Evolutionary conservation across 2,113 vertebrate species (phyloP), one percentile per base, ranked within the genome.

Genomic region (Raja brachyura): DNA sequence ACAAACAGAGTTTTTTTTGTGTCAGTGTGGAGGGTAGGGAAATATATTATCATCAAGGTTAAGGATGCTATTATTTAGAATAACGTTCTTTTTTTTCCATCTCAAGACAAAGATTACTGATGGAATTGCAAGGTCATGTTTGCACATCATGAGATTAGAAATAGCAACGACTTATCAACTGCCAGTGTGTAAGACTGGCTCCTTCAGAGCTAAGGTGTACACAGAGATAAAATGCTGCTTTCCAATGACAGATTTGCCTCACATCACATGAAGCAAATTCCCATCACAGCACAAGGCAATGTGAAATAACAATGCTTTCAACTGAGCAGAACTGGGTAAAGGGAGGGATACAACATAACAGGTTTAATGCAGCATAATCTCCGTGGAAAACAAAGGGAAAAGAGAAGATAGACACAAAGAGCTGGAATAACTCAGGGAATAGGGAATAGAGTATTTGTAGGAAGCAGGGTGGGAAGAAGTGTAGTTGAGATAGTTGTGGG

Each of bases 21-120:
- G 14, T n/a, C 13, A n/a, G 14, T 5, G 5, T 16, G 10, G 16
- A 16, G 83, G 6, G 59, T 28, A 54, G 83, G 39, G 83, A 18
- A 70, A 70, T n/a, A 86, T 86, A 63, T 86, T 85, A 25, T 85
- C 59, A 66, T 63, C 83, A 88, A 88, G 13, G 28, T 66, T 63
- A 63, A 31, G 28, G 83, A 63, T 63, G 10, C n/a, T 63, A 63
- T 66, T 88, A n/a, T 63, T 88, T 88, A 11, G 83, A 31, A 88
- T n/a, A 88, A 88, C 0, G 18, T 88, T 56, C 22, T 3, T 11
- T 88, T 63, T 63, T 31, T 85, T 6, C 11, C 56, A n/a, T 33
- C 75, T 77, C 10, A 10, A 77, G n/a, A 33, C 61, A 59, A 86
- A 86, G 83, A 56, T 56, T 28, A 61, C 13, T 85, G 81, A 28